Evolutionary conservation across 2,797 vertebrate genomes (phyloP).

Genomic region (Oceanodroma leucorhoa): DNA sequence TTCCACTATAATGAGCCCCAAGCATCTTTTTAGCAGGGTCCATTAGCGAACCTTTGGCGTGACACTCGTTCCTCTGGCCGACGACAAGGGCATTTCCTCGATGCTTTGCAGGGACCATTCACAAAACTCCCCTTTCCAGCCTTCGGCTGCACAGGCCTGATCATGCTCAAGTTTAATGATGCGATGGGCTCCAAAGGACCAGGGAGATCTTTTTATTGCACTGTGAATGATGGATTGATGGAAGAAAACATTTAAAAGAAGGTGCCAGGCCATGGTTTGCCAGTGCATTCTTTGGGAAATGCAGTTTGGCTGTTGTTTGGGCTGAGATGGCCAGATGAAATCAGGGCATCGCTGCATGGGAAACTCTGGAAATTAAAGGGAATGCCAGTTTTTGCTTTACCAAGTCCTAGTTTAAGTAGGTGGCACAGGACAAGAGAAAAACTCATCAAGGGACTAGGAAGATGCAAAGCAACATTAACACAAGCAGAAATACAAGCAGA

Average conservation of each 20-base stretch:
- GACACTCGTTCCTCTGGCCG: neutral
- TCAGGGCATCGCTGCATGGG: neutral
- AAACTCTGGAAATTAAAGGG: neutral
- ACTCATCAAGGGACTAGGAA: neutral
- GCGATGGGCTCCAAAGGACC: fast-evolving
- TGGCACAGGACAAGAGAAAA: neutral
- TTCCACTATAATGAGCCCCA: conserved; percentile 27
- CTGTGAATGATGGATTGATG: neutral
- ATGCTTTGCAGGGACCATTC: neutral
- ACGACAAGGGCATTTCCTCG: neutral
- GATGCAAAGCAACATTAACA: neutral
- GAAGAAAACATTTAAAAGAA: neutral
- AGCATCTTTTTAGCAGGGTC: neutral
- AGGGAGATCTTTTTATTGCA: neutral
- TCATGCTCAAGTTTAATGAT: neutral
- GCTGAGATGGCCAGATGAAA: neutral
- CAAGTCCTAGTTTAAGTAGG: neutral
- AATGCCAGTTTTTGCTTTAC: neutral
- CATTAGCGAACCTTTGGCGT: neutral
- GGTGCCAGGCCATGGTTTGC: neutral
- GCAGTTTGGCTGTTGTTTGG: neutral
- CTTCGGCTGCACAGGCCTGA: neutral
- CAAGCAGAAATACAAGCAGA: neutral
- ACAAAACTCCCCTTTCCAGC: neutral
- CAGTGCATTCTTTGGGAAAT: fast-evolving